phyloP scores from a whole-genome alignment of 2,797 vertebrate genomes.

The Scolopax bukidnonensis region DNA sequence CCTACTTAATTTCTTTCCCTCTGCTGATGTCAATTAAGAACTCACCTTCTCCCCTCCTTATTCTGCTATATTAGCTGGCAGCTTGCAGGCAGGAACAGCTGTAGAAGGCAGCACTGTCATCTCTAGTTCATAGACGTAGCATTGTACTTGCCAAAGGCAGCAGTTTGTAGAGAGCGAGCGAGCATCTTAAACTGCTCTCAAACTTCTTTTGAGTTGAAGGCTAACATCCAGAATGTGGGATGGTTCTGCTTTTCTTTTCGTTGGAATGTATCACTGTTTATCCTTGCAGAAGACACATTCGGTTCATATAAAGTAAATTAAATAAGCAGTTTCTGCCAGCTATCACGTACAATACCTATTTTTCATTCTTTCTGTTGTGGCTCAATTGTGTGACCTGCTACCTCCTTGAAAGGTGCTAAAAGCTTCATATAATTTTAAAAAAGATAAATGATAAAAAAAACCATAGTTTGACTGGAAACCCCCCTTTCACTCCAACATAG shows the following conservation, averaged over 20 bases:
- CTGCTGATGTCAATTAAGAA: not conserved
- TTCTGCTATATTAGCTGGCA: not conserved
- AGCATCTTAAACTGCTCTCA: not conserved
- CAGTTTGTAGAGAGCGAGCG: not conserved
- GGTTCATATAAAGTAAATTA: not conserved
- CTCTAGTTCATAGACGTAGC: rapidly evolving
- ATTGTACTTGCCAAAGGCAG: not conserved
- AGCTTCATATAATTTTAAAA: not conserved
- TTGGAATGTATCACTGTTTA: not conserved
- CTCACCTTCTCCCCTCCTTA: not conserved
- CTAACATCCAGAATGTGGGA: not conserved
- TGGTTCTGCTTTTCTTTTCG: not conserved
- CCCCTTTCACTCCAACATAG: not conserved
- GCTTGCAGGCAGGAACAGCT: not conserved
- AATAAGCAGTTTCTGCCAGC: not conserved
- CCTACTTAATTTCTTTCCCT: not conserved
- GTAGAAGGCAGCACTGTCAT: not conserved
- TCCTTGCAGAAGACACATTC: not conserved
- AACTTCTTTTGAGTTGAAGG: not conserved
- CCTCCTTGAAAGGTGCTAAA: not conserved
- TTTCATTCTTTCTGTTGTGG: not conserved
- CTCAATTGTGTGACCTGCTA: not conserved
- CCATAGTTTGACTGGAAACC: not conserved
- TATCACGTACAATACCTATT: not conserved
- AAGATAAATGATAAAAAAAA: not conserved